Conservation (phyloP, 1,140 invertebrate genomes). For the Myzus persicae region DNA sequence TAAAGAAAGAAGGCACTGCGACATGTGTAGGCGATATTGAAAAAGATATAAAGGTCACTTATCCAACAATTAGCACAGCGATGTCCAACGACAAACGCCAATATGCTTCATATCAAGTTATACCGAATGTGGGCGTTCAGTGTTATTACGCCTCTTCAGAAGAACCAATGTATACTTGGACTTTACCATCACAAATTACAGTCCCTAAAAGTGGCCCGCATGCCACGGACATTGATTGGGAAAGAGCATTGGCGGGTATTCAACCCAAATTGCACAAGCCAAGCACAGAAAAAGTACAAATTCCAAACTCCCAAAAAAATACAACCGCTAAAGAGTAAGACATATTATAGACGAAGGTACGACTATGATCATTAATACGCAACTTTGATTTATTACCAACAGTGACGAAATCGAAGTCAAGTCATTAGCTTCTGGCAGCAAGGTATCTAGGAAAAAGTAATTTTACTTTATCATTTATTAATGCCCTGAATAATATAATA, state of each 20-base stretch:
- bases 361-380: neutral
- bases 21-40: neutral
- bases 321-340: neutral
- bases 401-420: neutral
- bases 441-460: neutral
- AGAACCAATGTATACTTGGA: slow-evolving; percentile 10
- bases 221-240: neutral
- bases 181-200: neutral
- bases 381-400: neutral
- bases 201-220: neutral
- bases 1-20: neutral
- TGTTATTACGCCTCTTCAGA: slow-evolving; percentile 4
- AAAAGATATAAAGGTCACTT: neutral
- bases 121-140: slow-evolving; percentile 31
- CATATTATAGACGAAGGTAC: neutral
- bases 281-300: neutral
- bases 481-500: neutral
- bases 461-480: neutral
- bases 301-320: neutral
- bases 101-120: slow-evolving; percentile 32
- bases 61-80: neutral
- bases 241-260: neutral
- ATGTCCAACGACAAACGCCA: neutral
- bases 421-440: neutral
- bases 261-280: neutral